A percentile compares a stretch with the other conserved stretches of the same genome.
Conservation (phyloP, 2,113 vertebrate species). For the Typhlomys cinereus region DNA sequence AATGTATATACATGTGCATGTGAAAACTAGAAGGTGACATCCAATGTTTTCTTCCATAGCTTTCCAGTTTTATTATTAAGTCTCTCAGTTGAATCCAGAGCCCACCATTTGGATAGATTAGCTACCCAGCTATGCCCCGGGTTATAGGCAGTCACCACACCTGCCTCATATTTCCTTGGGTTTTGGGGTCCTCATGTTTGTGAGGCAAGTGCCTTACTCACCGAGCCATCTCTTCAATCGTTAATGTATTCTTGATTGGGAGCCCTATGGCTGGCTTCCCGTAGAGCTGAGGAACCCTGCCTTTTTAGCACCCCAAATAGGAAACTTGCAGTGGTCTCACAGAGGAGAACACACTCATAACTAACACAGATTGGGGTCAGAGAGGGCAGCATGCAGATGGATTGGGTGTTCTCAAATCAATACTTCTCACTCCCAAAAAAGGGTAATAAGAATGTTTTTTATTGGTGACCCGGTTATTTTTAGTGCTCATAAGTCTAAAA, state of each 20-base stretch:
- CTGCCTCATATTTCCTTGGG: too few species aligned
- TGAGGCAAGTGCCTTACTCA: too few species aligned
- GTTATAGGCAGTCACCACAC: too few species aligned
- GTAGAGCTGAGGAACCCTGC: not conserved
- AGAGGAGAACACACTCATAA: not conserved
- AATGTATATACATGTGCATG: too few species aligned
- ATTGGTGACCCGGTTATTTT: not conserved
- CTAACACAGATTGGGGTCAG: not conserved
- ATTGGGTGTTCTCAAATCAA: not conserved
- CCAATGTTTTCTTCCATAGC: too few species aligned
- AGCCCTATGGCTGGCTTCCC: not conserved
- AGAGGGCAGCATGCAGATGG: not conserved
- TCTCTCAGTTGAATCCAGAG: too few species aligned
- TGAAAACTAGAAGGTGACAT: too few species aligned
- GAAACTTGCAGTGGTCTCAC: not conserved
- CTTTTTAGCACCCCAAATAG: not conserved
- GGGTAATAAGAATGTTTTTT: not conserved
- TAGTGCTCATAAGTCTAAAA: constrained; percentile 1
- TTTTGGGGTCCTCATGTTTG: too few species aligned
- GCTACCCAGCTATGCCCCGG: too few species aligned
- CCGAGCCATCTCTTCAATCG: too few species aligned
- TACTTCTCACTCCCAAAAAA: not conserved
- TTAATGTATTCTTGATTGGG: not conserved
- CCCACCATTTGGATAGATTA: too few species aligned
- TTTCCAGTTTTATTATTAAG: too few species aligned